Conservation (phyloP, 2,113 vertebrate genomes). For the Burhinus bistriatus region DNA sequence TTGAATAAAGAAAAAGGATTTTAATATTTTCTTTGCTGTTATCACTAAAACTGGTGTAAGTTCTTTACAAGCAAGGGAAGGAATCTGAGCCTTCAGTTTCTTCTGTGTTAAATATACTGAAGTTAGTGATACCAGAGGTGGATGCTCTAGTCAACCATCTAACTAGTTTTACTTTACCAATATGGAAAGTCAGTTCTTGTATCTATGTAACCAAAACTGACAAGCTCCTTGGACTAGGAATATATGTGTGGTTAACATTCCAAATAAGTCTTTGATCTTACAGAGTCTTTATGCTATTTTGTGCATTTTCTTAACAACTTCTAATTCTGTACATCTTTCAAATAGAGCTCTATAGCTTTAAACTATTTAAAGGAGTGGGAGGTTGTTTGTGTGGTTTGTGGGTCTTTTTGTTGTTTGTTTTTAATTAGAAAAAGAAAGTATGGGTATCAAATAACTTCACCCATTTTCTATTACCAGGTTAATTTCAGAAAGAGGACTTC, state of each 20-base stretch:
- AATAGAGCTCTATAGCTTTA: not conserved
- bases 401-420: not conserved
- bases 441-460: not conserved
- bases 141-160: not conserved
- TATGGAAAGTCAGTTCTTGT: no score
- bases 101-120: not conserved
- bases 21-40: not conserved
- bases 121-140: not conserved
- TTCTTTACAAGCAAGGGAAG: not conserved
- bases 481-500: constrained; percentile 88
- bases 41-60: not conserved
- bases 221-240: not conserved
- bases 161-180: not conserved
- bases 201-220: not conserved
- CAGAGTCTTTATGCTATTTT: not conserved
- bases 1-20: not conserved
- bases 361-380: not conserved
- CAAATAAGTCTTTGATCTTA: not conserved
- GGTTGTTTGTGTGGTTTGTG: not conserved
- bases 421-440: not conserved
- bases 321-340: not conserved
- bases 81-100: not conserved
- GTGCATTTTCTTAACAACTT: not conserved
- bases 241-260: not conserved
- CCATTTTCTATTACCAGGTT: constrained; percentile 74